These are phyloP conservation scores for Beris morrisii DNA, from an alignment of 2,888 invertebrate species.

Conservation along the genomic window DNA sequence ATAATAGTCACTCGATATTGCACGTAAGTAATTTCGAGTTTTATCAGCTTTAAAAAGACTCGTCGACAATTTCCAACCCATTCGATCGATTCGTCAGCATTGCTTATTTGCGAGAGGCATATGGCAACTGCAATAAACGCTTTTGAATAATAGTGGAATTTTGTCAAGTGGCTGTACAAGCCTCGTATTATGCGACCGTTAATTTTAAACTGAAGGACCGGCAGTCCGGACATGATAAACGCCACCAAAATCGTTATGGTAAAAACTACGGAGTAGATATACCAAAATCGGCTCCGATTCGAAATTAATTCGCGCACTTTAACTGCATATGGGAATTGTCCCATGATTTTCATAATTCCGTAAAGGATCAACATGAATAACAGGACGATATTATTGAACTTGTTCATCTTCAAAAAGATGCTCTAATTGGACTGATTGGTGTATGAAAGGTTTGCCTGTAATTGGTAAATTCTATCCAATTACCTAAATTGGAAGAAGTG, in stretches of 20 bases:
- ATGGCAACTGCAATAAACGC: background rate
- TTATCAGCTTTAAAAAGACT: slow-evolving; percentile 6
- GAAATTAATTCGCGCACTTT: background rate
- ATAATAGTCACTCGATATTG: slow-evolving; percentile 7
- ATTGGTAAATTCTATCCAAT: too few species aligned
- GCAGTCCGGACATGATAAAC: slow-evolving; percentile 11
- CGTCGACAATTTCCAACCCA: background rate
- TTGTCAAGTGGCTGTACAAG: slow-evolving; percentile 14
- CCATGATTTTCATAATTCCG: slow-evolving; percentile 7
- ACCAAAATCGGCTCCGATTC: background rate
- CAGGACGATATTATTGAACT: slow-evolving; percentile 8
- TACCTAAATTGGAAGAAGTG: too few species aligned
- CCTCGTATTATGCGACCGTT: background rate
- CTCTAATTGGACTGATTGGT: too few species aligned
- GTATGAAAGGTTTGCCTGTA: too few species aligned
- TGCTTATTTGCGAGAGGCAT: slow-evolving; percentile 13
- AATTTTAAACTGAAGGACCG: slow-evolving; percentile 2
- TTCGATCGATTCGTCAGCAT: slow-evolving; percentile 2
- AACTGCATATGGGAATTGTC: slow-evolving; percentile 10
- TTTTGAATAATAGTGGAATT: slow-evolving; percentile 18
- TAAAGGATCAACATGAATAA: background rate
- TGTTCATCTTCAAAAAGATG: background rate
- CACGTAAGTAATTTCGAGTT: background rate
- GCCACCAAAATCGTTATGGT: background rate
- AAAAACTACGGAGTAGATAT: slow-evolving; percentile 9